Conservation (phyloP, 1,140 invertebrate species). For the Polypedilum vanderplanki region DNA sequence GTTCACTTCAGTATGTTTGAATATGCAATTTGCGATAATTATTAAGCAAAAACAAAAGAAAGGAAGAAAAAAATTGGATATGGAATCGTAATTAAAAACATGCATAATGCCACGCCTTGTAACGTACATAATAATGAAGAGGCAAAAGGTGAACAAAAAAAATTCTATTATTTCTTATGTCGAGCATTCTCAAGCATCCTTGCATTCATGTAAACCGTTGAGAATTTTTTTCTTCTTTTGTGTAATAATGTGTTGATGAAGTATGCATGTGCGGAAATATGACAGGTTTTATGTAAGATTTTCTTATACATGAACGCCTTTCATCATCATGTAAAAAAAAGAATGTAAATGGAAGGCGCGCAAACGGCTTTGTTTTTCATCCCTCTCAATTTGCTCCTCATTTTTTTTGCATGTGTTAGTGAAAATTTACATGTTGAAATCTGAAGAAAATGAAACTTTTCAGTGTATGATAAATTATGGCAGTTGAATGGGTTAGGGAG, state of each 20-base stretch:
- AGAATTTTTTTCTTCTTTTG: neutral
- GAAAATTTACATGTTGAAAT: neutral
- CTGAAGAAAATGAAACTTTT: neutral
- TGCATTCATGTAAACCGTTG: no score
- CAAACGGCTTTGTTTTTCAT: conserved; percentile 24
- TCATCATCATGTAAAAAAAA: neutral
- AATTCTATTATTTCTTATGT: no score
- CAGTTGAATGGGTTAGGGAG: neutral
- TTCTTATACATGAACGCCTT: neutral
- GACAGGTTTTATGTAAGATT: conserved; percentile 26
- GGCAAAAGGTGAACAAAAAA: no score
- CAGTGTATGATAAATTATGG: neutral
- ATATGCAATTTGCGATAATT: no score
- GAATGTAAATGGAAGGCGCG: neutral
- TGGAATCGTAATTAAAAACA: no score
- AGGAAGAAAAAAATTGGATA: no score
- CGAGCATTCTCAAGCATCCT: no score
- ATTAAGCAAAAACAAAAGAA: no score
- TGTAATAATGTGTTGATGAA: conserved; percentile 23
- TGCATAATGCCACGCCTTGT: no score
- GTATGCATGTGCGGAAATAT: neutral
- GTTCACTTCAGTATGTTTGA: no score
- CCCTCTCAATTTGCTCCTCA: conserved; percentile 20
- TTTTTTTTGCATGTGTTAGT: neutral
- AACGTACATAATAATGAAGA: no score